Conservation (phyloP, 2,113 vertebrate genomes). For the Callorhinus ursinus region DNA sequence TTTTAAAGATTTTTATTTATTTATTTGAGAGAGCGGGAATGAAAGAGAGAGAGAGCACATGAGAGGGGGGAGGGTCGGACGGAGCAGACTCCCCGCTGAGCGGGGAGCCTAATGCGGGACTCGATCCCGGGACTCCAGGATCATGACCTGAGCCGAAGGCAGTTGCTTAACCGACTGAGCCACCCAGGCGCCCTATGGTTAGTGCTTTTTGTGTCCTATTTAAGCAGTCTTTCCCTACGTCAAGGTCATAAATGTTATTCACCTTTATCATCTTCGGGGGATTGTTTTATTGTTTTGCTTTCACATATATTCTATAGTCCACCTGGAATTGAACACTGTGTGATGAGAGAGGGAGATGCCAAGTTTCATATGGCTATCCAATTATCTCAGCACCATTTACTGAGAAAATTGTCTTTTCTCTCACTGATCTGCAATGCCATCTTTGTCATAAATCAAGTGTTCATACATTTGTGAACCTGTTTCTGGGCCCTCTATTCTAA, state of each 20-base stretch:
- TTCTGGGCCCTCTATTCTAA: not conserved
- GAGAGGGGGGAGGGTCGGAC: no score
- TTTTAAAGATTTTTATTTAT: not conserved
- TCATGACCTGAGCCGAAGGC: no score
- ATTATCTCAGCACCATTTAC: not conserved
- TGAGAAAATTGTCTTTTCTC: not conserved
- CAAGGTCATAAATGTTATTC: not conserved
- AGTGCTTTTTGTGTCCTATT: not conserved
- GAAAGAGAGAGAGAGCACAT: no score
- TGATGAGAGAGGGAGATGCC: not conserved
- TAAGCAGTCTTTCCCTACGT: not conserved
- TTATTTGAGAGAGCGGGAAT: no score
- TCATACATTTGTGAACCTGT: not conserved
- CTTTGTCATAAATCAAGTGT: constrained; percentile 1
- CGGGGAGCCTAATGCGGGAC: no score
- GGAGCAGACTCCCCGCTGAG: no score
- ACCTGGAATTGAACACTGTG: not conserved
- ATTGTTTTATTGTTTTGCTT: not conserved
- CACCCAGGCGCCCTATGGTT: not conserved
- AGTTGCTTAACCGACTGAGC: no score
- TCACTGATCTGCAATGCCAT: not conserved
- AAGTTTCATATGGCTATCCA: not conserved
- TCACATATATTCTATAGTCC: not conserved
- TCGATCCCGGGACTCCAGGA: no score
- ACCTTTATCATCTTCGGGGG: not conserved